phyloP scores from a whole-genome alignment of 2,113 vertebrate species.

The Cephalopterus ornatus region DNA sequence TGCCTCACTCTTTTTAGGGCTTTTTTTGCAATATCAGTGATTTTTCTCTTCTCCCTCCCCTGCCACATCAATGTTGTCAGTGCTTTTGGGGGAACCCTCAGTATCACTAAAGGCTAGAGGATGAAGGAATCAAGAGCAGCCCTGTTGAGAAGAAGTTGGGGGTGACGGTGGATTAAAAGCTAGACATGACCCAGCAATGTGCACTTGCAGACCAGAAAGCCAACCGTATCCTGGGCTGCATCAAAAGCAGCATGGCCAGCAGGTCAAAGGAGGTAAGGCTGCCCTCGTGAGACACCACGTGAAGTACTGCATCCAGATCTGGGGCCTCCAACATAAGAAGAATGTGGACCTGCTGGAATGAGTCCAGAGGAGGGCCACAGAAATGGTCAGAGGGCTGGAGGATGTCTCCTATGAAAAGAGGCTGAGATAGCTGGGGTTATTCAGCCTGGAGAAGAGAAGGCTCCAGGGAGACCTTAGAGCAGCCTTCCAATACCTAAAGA shows the following conservation, averaged over 20 bases:
- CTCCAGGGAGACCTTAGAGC: neutral
- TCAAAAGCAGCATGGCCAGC: neutral
- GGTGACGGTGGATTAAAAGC: neutral
- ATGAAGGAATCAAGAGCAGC: neutral
- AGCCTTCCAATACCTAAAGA: fast-evolving
- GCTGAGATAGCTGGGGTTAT: neutral
- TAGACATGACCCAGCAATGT: neutral
- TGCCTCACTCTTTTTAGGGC: neutral
- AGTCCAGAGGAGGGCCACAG: neutral
- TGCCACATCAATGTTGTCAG: neutral
- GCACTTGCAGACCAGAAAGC: neutral
- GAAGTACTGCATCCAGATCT: neutral
- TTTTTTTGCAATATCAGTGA: fast-evolving
- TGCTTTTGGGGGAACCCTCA: neutral
- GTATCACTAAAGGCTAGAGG: neutral
- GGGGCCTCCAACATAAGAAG: neutral
- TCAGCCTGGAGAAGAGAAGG: neutral
- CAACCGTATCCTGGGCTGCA: neutral
- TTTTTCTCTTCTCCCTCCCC: neutral
- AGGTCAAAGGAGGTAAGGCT: neutral
- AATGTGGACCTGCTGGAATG: fast-evolving
- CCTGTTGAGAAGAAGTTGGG: neutral
- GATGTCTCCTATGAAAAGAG: neutral
- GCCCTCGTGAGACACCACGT: neutral
- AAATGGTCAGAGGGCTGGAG: neutral